Evolutionary conservation across 2,888 invertebrate species (phyloP).

Genomic region (Ichneumoninae sp.): DNA sequence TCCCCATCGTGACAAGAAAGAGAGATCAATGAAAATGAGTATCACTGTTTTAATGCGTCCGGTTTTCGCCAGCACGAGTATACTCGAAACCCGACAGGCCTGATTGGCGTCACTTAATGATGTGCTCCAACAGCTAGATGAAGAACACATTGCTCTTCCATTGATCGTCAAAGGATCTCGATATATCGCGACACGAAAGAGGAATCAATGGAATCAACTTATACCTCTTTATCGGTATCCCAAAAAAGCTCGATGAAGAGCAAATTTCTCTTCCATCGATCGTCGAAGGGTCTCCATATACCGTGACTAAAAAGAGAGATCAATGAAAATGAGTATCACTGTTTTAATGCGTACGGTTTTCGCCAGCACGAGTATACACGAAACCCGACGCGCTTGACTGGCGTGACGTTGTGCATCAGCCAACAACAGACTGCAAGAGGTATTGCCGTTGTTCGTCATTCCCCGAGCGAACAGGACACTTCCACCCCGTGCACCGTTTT

Average conservation of each 20-base stretch:
- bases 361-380: neutral
- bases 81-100: slow-evolving; percentile 15
- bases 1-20: neutral
- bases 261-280: neutral
- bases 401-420: slow-evolving; percentile 28
- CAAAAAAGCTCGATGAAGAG: neutral
- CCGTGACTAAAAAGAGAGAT: neutral
- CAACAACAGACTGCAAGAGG: neutral
- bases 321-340: slow-evolving; percentile 5
- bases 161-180: neutral
- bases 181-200: neutral
- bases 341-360: neutral
- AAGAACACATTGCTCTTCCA: neutral
- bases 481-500: slow-evolving; percentile 2
- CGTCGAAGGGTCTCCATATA: slow-evolving; percentile 5
- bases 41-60: slow-evolving; percentile 1
- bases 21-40: neutral
- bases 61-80: neutral
- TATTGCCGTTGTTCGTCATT: slow-evolving; percentile 45
- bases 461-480: slow-evolving; percentile 48
- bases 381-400: slow-evolving; percentile 31
- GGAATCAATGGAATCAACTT: neutral
- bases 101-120: slow-evolving; percentile 25
- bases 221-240: neutral
- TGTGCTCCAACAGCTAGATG: neutral